Percentiles rank a stretch among this genome's conserved stretches.
phyloP scores from a whole-genome alignment of 2,888 invertebrate genomes.

The Brachypalpus laphriformis region DNA sequence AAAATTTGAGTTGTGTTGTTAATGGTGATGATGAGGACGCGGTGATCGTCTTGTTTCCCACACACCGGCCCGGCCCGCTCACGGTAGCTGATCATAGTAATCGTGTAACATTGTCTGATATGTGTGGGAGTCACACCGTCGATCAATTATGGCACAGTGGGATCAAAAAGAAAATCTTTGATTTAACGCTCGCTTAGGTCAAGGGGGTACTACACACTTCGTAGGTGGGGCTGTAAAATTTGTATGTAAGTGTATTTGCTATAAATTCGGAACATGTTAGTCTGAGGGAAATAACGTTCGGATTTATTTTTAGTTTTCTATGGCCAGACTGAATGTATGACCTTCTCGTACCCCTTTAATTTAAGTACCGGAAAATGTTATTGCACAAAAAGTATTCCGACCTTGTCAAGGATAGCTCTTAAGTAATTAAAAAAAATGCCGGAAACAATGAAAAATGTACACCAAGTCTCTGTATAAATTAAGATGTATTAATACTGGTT shows the following conservation, averaged over 20 bases:
- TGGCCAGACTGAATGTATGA: not conserved
- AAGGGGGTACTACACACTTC: not conserved
- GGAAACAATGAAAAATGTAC: not conserved
- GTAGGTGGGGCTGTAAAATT: slow-evolving; percentile 1
- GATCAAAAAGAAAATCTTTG: no score
- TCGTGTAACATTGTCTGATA: slow-evolving; percentile 34
- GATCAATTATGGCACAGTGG: slow-evolving; percentile 47
- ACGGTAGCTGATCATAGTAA: slow-evolving; percentile 9
- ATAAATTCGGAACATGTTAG: not conserved
- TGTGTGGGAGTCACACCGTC: slow-evolving; percentile 49
- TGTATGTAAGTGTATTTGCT: not conserved
- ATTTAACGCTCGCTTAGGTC: slow-evolving; percentile 3
- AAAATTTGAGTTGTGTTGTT: slow-evolving; percentile 43
- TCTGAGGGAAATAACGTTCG: not conserved
- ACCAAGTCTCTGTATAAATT: no score
- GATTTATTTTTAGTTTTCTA: not conserved
- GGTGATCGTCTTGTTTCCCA: slow-evolving; percentile 35
- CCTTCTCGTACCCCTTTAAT: not conserved
- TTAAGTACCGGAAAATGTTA: no score
- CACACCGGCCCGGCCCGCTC: not conserved
- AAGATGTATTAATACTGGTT: no score
- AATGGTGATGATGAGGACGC: slow-evolving; percentile 50
- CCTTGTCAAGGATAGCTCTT: not conserved
- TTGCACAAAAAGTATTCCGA: not conserved
- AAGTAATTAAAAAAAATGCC: not conserved